phyloP scores from a whole-genome alignment of 2,888 invertebrate genomes.

The Tetrapedia diversipes region DNA sequence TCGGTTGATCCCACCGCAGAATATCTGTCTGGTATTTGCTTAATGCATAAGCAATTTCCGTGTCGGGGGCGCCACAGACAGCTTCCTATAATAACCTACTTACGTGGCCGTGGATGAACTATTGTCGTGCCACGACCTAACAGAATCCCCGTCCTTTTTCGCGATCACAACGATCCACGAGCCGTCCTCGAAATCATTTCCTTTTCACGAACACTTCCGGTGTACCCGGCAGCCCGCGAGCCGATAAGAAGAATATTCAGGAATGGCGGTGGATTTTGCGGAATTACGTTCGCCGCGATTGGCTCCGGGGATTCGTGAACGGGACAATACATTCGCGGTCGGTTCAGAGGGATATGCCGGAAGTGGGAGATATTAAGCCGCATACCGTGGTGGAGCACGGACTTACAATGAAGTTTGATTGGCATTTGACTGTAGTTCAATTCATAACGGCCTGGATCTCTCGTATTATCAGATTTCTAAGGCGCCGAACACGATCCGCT shows the following conservation, averaged over 20 bases:
- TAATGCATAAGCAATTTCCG: constrained; percentile 81
- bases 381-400: constrained; percentile 25
- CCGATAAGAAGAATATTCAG: too few relatives aligned
- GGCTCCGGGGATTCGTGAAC: constrained; percentile 7
- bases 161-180: not conserved
- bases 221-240: too few relatives aligned
- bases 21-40: constrained; percentile 77
- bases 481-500: constrained; percentile 8
- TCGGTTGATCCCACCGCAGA: constrained; percentile 47
- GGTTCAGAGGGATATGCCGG: constrained; percentile 33
- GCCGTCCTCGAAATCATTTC: constrained; percentile 1
- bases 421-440: constrained; percentile 46
- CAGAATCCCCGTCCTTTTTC: too few relatives aligned
- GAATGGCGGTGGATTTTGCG: not conserved
- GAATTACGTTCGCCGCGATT: constrained; percentile 2
- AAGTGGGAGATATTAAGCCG: constrained; percentile 57
- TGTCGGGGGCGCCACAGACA: constrained; percentile 75
- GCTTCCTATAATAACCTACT: constrained; percentile 79
- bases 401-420: constrained; percentile 60
- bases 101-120: constrained; percentile 72
- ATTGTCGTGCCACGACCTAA: constrained; percentile 66
- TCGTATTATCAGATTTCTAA: constrained; percentile 33
- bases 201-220: too few relatives aligned
- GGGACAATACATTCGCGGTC: constrained; percentile 51
- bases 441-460: constrained; percentile 31